phyloP scores from a whole-genome alignment of 1,140 invertebrate species.

The Tachypleus tridentatus region DNA sequence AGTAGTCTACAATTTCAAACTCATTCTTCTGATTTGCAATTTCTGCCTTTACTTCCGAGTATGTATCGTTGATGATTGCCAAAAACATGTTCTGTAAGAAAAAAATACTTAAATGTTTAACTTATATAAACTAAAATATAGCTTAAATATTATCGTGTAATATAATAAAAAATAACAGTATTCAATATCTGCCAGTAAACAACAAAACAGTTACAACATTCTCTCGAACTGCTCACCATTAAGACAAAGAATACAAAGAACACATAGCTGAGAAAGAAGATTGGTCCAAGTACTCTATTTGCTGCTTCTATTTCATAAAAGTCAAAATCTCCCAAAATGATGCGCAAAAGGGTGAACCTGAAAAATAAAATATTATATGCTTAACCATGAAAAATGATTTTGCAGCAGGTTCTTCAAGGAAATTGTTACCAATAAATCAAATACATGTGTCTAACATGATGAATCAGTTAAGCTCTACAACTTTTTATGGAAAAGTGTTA shows the following conservation, averaged over 20 bases:
- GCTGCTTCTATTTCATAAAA: conserved; percentile 55
- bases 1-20: conserved; percentile 50
- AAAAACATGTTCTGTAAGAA: conserved; percentile 60
- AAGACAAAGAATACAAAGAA: conserved; percentile 72
- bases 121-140: too few relatives aligned
- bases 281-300: conserved; percentile 57
- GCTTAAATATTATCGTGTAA: too few relatives aligned
- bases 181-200: too few relatives aligned
- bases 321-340: conserved; percentile 68
- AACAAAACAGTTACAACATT: background rate
- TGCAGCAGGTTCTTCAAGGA: too few relatives aligned
- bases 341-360: conserved; percentile 55
- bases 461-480: too few relatives aligned
- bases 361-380: background rate
- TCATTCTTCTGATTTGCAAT: conserved; percentile 49
- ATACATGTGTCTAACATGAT: too few relatives aligned
- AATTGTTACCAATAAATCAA: too few relatives aligned
- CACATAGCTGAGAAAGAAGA: conserved; percentile 63
- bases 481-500: too few relatives aligned
- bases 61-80: conserved; percentile 70
- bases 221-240: conserved; percentile 40
- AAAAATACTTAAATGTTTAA: too few relatives aligned
- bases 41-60: conserved; percentile 56
- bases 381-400: too few relatives aligned
- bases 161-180: too few relatives aligned